A percentile compares a stretch with the other conserved stretches of the same genome.
Conservation (phyloP, 2,888 invertebrate genomes). For the Osmoderma eremita region DNA sequence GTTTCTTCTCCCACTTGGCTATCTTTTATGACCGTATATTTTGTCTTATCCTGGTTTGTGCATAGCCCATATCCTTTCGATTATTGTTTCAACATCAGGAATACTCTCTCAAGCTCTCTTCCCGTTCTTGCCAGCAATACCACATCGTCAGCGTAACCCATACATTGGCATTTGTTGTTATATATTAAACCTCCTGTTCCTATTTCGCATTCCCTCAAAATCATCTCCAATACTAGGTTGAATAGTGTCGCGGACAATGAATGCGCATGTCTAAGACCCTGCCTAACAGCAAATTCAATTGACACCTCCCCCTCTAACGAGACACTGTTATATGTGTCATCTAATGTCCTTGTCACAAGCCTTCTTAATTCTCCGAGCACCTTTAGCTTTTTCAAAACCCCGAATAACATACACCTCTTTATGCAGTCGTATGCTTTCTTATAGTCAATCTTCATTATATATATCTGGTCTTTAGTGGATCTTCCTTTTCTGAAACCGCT, state of each 20-base stretch:
- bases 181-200: not conserved
- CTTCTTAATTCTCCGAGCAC: too few relatives aligned
- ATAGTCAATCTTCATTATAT: not conserved
- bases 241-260: too few relatives aligned
- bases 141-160: not conserved
- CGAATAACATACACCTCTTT: too few relatives aligned
- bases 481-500: too few relatives aligned
- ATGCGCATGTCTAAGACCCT: not conserved
- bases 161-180: not conserved
- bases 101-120: not conserved
- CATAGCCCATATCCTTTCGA: not conserved
- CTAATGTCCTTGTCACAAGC: not conserved
- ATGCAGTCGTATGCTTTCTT: not conserved
- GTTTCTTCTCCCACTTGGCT: not conserved
- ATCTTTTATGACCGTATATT: not conserved
- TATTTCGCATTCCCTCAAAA: too few relatives aligned
- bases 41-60: not conserved
- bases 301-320: not conserved
- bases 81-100: not conserved
- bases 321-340: not conserved
- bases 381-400: too few relatives aligned
- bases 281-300: not conserved
- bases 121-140: not conserved
- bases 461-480: not conserved
- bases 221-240: too few relatives aligned